Conservation (phyloP, 37 sponge, comb jelly and placozoan species). For the Eunapius fragilis region DNA sequence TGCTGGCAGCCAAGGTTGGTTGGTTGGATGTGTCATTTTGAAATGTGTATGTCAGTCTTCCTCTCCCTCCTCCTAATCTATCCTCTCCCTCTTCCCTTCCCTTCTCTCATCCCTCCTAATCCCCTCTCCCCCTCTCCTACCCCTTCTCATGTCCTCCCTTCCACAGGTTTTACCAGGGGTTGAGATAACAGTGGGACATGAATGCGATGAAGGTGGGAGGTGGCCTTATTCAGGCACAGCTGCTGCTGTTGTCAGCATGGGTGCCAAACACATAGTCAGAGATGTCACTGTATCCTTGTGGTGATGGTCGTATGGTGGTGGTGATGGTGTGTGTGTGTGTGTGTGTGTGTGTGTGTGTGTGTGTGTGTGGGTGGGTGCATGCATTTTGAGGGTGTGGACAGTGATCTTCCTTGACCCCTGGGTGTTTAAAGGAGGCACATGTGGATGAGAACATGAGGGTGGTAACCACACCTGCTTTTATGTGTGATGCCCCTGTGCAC, state of each 20-base stretch:
- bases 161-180: constrained; percentile 49
- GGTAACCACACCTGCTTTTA: constrained; percentile 89
- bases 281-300: constrained; percentile 68
- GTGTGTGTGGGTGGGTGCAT: not conserved
- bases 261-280: constrained; percentile 70
- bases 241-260: constrained; percentile 70
- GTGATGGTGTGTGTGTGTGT: constrained; percentile 25
- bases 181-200: constrained; percentile 77
- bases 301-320: not conserved
- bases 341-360: constrained; percentile 24
- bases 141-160: not conserved
- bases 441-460: constrained; percentile 66
- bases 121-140: too few species aligned
- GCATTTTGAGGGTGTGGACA: not conserved
- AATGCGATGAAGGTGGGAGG: constrained; percentile 66
- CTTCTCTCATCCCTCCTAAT: too few species aligned
- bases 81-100: too few species aligned
- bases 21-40: not conserved
- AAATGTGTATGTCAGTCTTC: not conserved
- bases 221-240: constrained; percentile 86
- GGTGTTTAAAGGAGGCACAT: constrained; percentile 55
- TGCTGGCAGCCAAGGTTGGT: constrained; percentile 79
- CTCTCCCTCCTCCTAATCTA: too few species aligned
- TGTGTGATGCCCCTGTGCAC: constrained; percentile 83
- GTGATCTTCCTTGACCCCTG: constrained; percentile 5